phyloP scores from a whole-genome alignment of 2,797 vertebrate genomes.

The Cephalopachus bancanus region DNA sequence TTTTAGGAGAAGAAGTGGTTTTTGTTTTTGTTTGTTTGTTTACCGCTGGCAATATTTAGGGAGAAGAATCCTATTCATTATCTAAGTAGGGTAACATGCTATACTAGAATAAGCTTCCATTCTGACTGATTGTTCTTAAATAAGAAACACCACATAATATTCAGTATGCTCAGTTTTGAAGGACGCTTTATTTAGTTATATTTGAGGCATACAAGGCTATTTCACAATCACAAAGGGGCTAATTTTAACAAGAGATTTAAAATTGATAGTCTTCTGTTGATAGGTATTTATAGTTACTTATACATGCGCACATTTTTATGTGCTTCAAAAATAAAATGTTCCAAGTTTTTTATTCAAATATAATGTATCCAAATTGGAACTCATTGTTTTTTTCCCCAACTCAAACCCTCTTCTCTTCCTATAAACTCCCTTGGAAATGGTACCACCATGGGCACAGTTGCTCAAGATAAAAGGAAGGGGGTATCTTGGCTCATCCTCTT shows the following conservation, averaged over 20 bases:
- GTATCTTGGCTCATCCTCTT: background rate
- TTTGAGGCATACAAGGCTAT: conserved; percentile 46
- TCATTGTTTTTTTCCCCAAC: background rate
- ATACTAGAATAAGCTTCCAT: conserved; percentile 45
- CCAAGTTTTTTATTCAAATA: background rate
- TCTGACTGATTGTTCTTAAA: conserved; percentile 58
- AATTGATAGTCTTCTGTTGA: conserved; percentile 9
- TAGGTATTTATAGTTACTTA: conserved; percentile 14
- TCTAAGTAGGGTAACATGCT: background rate
- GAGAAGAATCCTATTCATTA: conserved; percentile 29
- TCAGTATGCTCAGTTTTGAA: background rate
- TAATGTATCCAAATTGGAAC: background rate
- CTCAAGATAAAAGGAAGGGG: background rate
- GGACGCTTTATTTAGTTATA: background rate
- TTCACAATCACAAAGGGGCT: conserved; percentile 49
- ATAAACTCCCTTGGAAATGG: background rate
- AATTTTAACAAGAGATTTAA: conserved; percentile 57
- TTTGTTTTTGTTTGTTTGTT: background rate
- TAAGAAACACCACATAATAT: conserved; percentile 35
- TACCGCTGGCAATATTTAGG: background rate
- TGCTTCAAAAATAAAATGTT: conserved; percentile 46
- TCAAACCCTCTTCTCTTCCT: background rate
- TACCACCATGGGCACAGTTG: background rate
- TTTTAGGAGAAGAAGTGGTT: background rate
- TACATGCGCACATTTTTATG: background rate